Conservation (phyloP, 92 coral and sea anemone genomes). For the Ricordea florida region DNA sequence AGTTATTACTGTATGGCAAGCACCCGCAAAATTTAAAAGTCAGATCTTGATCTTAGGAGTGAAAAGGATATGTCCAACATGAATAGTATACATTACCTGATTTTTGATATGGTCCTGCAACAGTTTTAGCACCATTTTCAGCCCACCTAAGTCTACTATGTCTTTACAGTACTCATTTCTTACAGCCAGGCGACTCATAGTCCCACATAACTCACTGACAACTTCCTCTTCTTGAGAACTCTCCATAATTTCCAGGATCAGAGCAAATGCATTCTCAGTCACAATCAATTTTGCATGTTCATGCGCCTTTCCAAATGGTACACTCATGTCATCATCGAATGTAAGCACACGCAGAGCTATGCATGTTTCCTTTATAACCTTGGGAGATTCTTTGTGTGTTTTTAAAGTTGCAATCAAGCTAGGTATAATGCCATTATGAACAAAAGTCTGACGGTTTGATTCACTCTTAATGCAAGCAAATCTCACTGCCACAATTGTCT, state of each 20-base stretch:
- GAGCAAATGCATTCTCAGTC: slow-evolving; percentile 70
- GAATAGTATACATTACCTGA: slow-evolving; percentile 47
- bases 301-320: slow-evolving; percentile 87
- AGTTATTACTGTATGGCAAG: too few species aligned
- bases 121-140: slow-evolving; percentile 66
- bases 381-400: slow-evolving; percentile 30
- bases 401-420: slow-evolving; percentile 50
- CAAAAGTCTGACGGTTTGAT: slow-evolving; percentile 86
- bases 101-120: slow-evolving; percentile 59
- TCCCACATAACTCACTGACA: slow-evolving; percentile 75
- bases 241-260: slow-evolving; percentile 58
- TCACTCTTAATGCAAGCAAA: slow-evolving; percentile 72
- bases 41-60: too few species aligned
- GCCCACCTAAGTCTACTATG: slow-evolving; percentile 82
- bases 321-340: slow-evolving; percentile 91
- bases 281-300: slow-evolving; percentile 89
- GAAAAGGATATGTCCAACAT: too few species aligned
- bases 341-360: slow-evolving; percentile 74
- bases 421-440: slow-evolving; percentile 65
- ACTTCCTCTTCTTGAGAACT: slow-evolving; percentile 40
- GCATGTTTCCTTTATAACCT: slow-evolving; percentile 64
- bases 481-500: slow-evolving; percentile 38
- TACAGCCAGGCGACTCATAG: slow-evolving; percentile 77
- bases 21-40: too few species aligned
- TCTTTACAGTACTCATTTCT: slow-evolving; percentile 86